A percentile compares a stretch with the other conserved stretches of the same genome.
phyloP scores from a whole-genome alignment of 2,113 vertebrate species.

The Cynocephalus volans region DNA sequence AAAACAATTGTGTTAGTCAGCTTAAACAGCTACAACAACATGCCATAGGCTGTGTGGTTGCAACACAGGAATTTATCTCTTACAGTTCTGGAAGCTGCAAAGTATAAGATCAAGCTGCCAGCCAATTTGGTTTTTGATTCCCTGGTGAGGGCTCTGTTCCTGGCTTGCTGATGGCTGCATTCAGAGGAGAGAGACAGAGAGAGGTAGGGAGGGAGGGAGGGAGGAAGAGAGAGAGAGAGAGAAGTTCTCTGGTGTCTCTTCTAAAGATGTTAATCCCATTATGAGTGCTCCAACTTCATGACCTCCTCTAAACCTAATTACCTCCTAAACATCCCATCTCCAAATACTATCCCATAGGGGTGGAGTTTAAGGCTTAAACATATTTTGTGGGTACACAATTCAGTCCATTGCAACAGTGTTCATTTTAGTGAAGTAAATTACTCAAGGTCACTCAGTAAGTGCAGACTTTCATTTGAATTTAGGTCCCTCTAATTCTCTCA shows the following conservation, averaged over 20 bases:
- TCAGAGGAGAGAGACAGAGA: neutral
- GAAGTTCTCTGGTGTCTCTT: neutral
- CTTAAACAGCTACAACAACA: neutral
- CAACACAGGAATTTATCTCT: neutral
- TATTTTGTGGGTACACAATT: neutral
- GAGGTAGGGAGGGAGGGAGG: too few species aligned
- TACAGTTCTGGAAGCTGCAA: neutral
- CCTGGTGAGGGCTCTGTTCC: neutral
- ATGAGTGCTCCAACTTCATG: neutral
- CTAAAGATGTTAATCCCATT: neutral
- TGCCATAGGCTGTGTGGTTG: neutral
- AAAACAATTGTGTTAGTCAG: neutral
- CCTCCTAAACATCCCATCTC: neutral
- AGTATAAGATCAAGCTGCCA: neutral
- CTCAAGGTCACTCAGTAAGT: neutral
- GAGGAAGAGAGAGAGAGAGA: neutral
- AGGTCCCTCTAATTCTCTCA: neutral
- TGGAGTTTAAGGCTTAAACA: neutral
- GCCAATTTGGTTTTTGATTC: neutral
- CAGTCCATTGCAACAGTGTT: neutral
- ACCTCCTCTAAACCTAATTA: neutral
- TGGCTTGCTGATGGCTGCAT: neutral
- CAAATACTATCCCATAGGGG: neutral
- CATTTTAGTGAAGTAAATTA: conserved; percentile 3
- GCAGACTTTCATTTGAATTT: neutral